A percentile compares a stretch with the other conserved stretches of the same genome.
Conservation (phyloP, 2,888 invertebrate genomes). For the Seira ritae region DNA sequence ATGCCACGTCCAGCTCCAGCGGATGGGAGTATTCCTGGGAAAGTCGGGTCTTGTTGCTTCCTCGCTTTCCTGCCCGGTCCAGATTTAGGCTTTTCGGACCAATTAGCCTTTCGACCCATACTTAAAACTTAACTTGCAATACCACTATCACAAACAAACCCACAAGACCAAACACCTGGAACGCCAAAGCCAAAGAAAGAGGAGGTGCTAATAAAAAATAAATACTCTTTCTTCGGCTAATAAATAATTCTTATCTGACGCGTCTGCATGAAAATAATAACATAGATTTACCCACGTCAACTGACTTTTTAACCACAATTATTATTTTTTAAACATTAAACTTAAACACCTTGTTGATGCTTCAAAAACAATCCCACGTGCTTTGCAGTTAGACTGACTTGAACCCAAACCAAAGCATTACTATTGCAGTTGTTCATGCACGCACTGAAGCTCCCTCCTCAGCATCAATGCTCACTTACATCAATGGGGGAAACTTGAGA, state of each 20-base stretch:
- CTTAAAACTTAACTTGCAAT: neutral
- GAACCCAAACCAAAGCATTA: no score
- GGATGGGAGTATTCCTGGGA: slow-evolving; percentile 62
- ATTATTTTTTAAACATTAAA: no score
- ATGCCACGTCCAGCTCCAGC: slow-evolving; percentile 76
- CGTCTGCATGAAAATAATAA: neutral
- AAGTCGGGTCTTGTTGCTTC: slow-evolving; percentile 89
- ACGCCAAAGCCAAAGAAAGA: neutral
- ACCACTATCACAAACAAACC: neutral
- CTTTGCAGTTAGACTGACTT: no score
- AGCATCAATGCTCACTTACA: no score
- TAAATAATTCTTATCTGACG: neutral
- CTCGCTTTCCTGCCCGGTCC: slow-evolving; percentile 92
- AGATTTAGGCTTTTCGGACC: slow-evolving; percentile 84
- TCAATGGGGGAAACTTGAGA: no score
- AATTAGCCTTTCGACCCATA: slow-evolving; percentile 93
- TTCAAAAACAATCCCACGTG: no score
- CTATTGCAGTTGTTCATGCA: no score
- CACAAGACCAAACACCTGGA: neutral
- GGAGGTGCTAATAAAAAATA: neutral
- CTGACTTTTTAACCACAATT: no score
- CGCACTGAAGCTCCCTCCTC: no score
- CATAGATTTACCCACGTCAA: neutral
- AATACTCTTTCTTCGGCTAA: neutral
- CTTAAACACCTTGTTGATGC: no score